phyloP scores from a whole-genome alignment of 2,113 vertebrate species.

The Neolamprologus sp. region DNA sequence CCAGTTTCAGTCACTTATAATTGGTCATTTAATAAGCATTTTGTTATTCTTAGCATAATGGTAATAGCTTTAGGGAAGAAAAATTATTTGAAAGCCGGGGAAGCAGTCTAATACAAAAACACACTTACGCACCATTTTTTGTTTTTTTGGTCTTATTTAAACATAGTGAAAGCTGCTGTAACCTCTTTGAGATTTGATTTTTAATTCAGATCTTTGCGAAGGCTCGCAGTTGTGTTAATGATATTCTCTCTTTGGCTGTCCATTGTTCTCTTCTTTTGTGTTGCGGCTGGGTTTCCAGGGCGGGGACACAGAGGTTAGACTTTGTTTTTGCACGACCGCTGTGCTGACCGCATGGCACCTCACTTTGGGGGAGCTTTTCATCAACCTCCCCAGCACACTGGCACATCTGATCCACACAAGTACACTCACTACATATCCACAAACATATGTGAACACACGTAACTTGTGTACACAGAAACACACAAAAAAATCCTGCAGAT shows the following conservation, averaged over 20 bases:
- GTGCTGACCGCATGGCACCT: constrained; percentile 78
- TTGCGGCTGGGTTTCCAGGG: constrained; percentile 74
- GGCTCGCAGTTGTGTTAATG: constrained; percentile 57
- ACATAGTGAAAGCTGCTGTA: background rate
- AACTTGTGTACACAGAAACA: background rate
- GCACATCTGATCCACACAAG: constrained; percentile 53
- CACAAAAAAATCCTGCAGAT: background rate
- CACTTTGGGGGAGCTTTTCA: constrained; percentile 72
- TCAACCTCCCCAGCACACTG: constrained; percentile 75
- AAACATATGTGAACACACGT: background rate
- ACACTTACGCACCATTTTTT: background rate
- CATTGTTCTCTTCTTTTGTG: constrained; percentile 66
- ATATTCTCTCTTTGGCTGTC: constrained; percentile 70
- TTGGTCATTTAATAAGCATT: background rate
- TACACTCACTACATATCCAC: background rate
- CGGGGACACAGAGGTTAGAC: constrained; percentile 79
- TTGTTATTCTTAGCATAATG: background rate
- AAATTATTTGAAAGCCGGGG: background rate
- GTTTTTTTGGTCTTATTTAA: background rate
- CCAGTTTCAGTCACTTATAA: background rate
- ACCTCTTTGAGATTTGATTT: background rate
- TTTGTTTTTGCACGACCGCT: constrained; percentile 76
- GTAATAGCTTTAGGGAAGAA: background rate
- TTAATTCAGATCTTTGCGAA: background rate
- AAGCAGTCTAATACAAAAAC: background rate